phyloP scores from a whole-genome alignment of 2,113 vertebrate species.

The Cnemophilus loriae region DNA sequence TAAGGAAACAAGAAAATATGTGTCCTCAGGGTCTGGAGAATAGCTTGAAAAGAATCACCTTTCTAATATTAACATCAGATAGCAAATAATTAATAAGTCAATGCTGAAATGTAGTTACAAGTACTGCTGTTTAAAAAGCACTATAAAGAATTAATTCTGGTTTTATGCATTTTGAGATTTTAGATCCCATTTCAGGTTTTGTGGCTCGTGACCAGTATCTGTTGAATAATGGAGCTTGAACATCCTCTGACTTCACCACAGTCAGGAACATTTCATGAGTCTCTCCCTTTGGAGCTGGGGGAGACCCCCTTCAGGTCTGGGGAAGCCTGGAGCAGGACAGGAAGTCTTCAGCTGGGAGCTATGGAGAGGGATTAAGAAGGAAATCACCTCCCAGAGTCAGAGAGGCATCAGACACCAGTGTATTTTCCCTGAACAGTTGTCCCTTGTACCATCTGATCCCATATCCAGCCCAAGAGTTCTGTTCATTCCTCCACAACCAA shows the following conservation, averaged over 20 bases:
- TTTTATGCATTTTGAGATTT: neutral
- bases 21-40: neutral
- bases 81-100: neutral
- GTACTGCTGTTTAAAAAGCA: neutral
- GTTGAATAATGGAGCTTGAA: neutral
- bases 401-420: neutral
- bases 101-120: neutral
- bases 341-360: neutral
- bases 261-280: neutral
- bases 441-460: neutral
- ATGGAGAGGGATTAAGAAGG: rapidly evolving
- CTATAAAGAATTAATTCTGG: neutral
- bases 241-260: neutral
- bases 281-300: rapidly evolving
- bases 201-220: neutral
- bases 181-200: neutral
- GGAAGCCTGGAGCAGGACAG: neutral
- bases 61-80: neutral
- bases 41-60: neutral
- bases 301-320: neutral
- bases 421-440: neutral
- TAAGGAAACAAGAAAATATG: neutral
- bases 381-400: neutral
- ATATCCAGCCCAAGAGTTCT: neutral
- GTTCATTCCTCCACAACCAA: neutral